Evolutionary conservation across 2,888 invertebrate genomes (phyloP).

Genomic region (Drosophila affinis): DNA sequence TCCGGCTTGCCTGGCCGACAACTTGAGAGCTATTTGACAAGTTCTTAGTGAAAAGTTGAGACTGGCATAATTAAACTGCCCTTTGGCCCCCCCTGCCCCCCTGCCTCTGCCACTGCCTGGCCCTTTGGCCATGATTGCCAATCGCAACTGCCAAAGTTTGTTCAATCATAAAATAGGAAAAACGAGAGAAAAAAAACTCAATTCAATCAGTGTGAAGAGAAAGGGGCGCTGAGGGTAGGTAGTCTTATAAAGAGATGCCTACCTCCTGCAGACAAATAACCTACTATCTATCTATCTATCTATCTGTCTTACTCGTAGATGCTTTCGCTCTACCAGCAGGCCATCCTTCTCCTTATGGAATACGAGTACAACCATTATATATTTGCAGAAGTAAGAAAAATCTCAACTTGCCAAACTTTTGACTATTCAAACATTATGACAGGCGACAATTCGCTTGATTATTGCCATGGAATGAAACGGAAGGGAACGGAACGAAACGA

Average conservation of each 20-base stretch:
- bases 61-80: slow-evolving; percentile 42
- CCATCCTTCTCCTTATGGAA: no score
- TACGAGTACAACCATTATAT: no score
- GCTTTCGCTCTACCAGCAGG: no score
- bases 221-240: no score
- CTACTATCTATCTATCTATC: no score
- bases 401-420: slow-evolving; percentile 51
- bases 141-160: slow-evolving; percentile 24
- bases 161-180: slow-evolving; percentile 13
- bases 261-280: no score
- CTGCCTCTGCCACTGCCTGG: not conserved
- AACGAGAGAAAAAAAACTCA: not conserved
- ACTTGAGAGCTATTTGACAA: slow-evolving; percentile 43
- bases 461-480: slow-evolving; percentile 52
- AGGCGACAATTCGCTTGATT: slow-evolving; percentile 77
- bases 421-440: slow-evolving; percentile 67
- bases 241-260: no score
- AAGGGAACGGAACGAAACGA: slow-evolving; percentile 20
- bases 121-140: slow-evolving; percentile 14
- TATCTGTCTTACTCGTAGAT: no score
- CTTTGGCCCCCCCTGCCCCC: not conserved
- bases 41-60: slow-evolving; percentile 45
- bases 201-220: not conserved
- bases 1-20: slow-evolving; percentile 32
- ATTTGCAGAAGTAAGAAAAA: slow-evolving; percentile 4